phyloP scores from a whole-genome alignment of 2,888 invertebrate species.

The Drosophila macrothrix region DNA sequence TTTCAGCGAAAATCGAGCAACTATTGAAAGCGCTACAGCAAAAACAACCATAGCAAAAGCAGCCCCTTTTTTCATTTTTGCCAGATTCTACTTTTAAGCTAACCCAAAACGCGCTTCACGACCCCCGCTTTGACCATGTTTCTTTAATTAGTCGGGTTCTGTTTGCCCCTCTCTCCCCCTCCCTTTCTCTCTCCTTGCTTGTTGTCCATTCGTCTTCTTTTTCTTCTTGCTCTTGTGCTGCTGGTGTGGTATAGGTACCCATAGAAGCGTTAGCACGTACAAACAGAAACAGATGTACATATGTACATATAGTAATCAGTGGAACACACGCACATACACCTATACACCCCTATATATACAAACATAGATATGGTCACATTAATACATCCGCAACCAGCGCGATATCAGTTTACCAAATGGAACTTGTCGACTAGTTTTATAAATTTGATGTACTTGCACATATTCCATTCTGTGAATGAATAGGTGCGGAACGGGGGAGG shows the following conservation, averaged over 20 bases:
- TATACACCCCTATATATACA: constrained; percentile 3
- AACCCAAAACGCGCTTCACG: constrained; percentile 23
- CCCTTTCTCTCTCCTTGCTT: constrained; percentile 3
- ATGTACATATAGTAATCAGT: constrained; percentile 8
- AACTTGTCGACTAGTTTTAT: constrained; percentile 49
- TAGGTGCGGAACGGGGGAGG: neutral
- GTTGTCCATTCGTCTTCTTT: constrained; percentile 31
- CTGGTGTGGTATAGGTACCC: constrained; percentile 41
- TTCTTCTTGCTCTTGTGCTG: constrained; percentile 14
- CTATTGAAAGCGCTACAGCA: constrained; percentile 43
- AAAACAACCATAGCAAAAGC: constrained; percentile 3
- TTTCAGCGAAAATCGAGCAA: constrained; percentile 57
- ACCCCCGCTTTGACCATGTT: constrained; percentile 39
- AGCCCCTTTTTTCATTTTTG: constrained; percentile 7
- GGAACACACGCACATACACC: constrained; percentile 11
- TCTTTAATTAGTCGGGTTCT: constrained; percentile 56
- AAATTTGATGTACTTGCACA: constrained; percentile 18
- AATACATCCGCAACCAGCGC: constrained; percentile 50
- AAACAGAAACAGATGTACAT: constrained; percentile 3
- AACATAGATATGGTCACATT: constrained; percentile 58
- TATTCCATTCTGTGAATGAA: neutral
- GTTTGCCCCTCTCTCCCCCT: constrained; percentile 4
- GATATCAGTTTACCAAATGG: constrained; percentile 66
- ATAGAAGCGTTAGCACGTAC: constrained; percentile 59
- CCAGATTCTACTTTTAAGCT: constrained; percentile 35